Evolutionary conservation across 2,888 invertebrate genomes (phyloP).

Genomic region (Platerodrilus igneus): DNA sequence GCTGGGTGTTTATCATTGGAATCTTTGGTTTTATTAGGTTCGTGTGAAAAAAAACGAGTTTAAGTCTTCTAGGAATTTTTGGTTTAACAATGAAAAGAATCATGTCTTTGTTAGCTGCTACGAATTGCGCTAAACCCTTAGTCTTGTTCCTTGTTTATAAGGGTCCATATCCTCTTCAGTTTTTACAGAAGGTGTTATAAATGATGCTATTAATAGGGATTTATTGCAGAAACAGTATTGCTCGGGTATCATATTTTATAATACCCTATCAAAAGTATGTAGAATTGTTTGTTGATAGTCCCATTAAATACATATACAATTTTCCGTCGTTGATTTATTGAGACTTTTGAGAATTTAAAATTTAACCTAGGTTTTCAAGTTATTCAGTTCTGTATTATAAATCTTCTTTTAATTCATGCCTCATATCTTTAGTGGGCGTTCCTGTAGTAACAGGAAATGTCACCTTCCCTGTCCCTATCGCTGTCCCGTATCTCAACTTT

Average conservation of each 20-base stretch:
- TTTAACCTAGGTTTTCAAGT: too few relatives aligned
- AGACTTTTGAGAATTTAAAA: too few relatives aligned
- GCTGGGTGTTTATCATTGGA: slow-evolving; percentile 95
- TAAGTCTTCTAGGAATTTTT: slow-evolving; percentile 89
- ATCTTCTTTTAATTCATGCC: too few relatives aligned
- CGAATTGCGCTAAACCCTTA: slow-evolving; percentile 92
- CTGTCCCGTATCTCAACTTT: too few relatives aligned
- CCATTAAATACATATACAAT: slow-evolving; percentile 42
- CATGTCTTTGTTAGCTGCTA: slow-evolving; percentile 96
- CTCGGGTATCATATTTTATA: slow-evolving; percentile 71
- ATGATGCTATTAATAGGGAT: slow-evolving; percentile 91
- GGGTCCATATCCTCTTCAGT: slow-evolving; percentile 97
- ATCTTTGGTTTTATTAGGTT: slow-evolving; percentile 84
- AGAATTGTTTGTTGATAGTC: slow-evolving; percentile 71
- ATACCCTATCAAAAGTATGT: slow-evolving; percentile 83
- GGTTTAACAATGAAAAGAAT: slow-evolving; percentile 98
- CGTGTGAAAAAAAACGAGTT: slow-evolving; percentile 89
- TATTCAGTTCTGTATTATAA: too few relatives aligned
- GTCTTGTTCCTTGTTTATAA: slow-evolving; percentile 93
- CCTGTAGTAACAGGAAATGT: too few relatives aligned
- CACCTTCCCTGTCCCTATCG: too few relatives aligned
- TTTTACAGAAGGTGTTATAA: slow-evolving; percentile 94
- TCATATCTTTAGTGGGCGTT: too few relatives aligned
- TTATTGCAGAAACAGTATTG: slow-evolving; percentile 83
- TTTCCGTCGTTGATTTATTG: too few relatives aligned